These are phyloP conservation scores for Bombus affinis DNA, from an alignment of 1,140 invertebrate genomes.

Conservation along the genomic window DNA sequence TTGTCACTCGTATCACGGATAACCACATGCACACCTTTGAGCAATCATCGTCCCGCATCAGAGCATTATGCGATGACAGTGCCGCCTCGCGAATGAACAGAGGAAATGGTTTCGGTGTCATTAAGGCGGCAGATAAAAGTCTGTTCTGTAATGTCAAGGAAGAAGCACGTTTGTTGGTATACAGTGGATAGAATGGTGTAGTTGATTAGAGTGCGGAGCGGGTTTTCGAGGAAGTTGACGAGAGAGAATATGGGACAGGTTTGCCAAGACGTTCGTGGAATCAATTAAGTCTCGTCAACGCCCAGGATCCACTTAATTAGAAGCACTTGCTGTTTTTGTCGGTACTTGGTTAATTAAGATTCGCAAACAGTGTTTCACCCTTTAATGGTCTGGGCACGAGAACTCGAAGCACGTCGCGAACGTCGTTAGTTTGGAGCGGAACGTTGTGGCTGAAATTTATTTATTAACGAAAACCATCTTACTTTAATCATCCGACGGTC, in stretches of 20 bases:
- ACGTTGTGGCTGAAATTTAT: not conserved
- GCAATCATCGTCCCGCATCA: too few species aligned
- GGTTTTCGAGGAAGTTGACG: conserved; percentile 7
- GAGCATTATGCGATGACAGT: not conserved
- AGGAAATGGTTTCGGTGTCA: not conserved
- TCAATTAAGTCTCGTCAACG: conserved; percentile 24
- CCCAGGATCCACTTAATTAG: conserved; percentile 12
- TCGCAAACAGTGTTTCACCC: conserved; percentile 10
- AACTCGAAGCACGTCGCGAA: not conserved
- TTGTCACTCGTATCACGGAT: too few species aligned
- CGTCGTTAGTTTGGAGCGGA: not conserved
- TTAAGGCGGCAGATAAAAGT: not conserved
- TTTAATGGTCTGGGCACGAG: not conserved
- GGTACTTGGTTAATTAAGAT: conserved; percentile 16
- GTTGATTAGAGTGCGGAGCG: not conserved
- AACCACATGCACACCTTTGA: too few species aligned
- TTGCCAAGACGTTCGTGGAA: not conserved
- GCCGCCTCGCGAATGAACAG: not conserved
- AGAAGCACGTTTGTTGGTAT: not conserved
- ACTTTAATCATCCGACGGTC: not conserved
- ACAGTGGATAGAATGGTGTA: too few species aligned
- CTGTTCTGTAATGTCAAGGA: not conserved
- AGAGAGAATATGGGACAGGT: not conserved
- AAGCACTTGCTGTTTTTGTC: conserved; percentile 4
- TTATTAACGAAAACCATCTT: not conserved